phyloP scores from a whole-genome alignment of 2,113 vertebrate species.

The Petroica traversi region DNA sequence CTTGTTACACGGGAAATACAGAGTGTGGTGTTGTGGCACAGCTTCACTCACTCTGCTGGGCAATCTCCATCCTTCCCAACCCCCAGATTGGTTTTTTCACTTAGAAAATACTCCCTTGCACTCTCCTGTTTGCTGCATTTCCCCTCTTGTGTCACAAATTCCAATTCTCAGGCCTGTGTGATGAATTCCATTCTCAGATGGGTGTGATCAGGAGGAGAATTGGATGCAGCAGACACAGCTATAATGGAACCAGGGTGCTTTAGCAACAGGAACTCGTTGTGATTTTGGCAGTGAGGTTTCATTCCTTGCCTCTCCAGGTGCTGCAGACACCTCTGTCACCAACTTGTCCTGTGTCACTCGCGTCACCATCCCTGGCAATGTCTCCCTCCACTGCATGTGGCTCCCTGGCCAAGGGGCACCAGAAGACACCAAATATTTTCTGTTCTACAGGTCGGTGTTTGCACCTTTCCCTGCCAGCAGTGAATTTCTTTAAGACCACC shows the following conservation, averaged over 20 bases:
- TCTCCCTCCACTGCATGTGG: constrained; percentile 70
- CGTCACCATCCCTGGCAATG: not conserved
- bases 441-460: constrained; percentile 73
- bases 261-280: not conserved
- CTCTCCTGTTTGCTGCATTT: too few species aligned
- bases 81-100: not conserved
- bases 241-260: not conserved
- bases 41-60: not conserved
- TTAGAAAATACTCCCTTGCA: too few species aligned
- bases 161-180: too few species aligned
- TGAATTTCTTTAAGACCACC: not conserved
- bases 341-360: constrained; percentile 66
- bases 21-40: not conserved
- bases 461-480: not conserved
- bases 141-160: too few species aligned
- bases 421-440: constrained; percentile 65
- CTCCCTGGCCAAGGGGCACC: constrained; percentile 60
- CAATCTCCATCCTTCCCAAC: not conserved
- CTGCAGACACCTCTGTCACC: constrained; percentile 53
- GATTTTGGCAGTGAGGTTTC: not conserved
- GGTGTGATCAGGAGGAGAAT: not conserved
- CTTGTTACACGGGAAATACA: not conserved
- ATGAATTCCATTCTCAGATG: too few species aligned
- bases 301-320: constrained; percentile 22
- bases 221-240: not conserved